These are phyloP conservation scores for Hippocampus zosterae DNA, from an alignment of 2,113 vertebrate species.

Conservation along the genomic window DNA sequence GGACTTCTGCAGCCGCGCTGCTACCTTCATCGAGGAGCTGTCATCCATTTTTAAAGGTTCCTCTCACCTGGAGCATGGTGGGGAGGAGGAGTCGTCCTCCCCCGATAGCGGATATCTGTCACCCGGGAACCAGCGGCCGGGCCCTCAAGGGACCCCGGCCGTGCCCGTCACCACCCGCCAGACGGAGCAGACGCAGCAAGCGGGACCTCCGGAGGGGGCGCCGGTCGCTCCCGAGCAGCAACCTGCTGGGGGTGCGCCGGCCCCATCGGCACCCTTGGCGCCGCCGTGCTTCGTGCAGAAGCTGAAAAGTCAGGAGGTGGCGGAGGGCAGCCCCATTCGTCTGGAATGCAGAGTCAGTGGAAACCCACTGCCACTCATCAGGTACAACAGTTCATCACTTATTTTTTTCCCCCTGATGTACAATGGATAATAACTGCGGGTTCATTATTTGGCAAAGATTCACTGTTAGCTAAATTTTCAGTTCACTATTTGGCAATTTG, in stretches of 20 bases:
- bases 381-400: slow-evolving; percentile 62
- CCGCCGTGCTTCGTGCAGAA: slow-evolving; percentile 88
- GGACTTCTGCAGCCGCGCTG: slow-evolving; percentile 84
- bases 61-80: slow-evolving; percentile 71
- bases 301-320: slow-evolving; percentile 91
- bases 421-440: no score
- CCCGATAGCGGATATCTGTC: slow-evolving; percentile 95
- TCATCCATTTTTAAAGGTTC: slow-evolving; percentile 91
- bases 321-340: slow-evolving; percentile 84
- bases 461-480: no score
- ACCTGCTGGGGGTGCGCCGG: slow-evolving; percentile 27
- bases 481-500: no score
- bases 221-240: slow-evolving; percentile 20
- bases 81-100: slow-evolving; percentile 88
- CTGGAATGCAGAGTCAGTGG: slow-evolving; percentile 87
- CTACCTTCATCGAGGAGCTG: slow-evolving; percentile 90
- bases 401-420: background rate
- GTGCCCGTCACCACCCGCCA: slow-evolving; percentile 45
- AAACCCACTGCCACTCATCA: slow-evolving; percentile 82
- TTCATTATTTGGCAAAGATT: no score
- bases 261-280: slow-evolving; percentile 46
- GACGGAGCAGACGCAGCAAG: slow-evolving; percentile 23
- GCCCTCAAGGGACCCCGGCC: slow-evolving; percentile 48
- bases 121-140: slow-evolving; percentile 74
- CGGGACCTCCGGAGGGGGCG: slow-evolving; percentile 16